Base-by-base conservation (phyloP, 2,888 invertebrate species). In the Epinotia ramella region DNA sequence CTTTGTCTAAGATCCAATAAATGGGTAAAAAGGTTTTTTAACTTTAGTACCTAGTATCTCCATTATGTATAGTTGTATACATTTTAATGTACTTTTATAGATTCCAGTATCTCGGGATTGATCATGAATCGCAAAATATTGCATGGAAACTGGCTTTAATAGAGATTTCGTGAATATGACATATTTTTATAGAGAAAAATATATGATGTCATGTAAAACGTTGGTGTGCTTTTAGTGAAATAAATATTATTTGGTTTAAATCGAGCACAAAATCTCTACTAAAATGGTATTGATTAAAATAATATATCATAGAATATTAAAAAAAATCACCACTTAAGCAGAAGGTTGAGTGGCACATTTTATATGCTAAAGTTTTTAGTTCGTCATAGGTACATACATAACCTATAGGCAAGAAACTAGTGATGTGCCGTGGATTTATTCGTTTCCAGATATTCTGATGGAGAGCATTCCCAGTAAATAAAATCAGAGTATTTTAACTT, bases 91-190 rank as follows among this genome's bases (percentile, higher is more conserved):
- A n/a, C 12, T 62, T 57, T 20, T 18, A 65, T 33, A 62, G 63
- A 67, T 63, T 11, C 33, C 20, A 78, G 59, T 69, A 78, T 81
- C 79, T 84, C 81, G 81, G 80, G 79, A 80, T 77, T 80, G 78
- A 74, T 79, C 77, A 73, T 69, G 77, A 72, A 80, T 78, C 80
- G 79, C 78, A 81, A 78, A 60, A 84, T 86, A 85, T 79, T 89
- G 91, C 91, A 84, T 88, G 91, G 91, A 89, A 67, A 86, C 86
- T 82, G 90, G 91, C 91, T 92, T 92, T 92, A 92, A 91, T 88
- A 88, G 85, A 78, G 80, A 82, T 83, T 85, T 86, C 85, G 84
- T 85, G 85, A 75, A 73, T 76, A 76, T 72, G 76, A 70, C 66
- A 80, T 80, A 78, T 76, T 77, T 78, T 77, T 79, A 67, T 78